Base-by-base conservation (phyloP, 2,797 vertebrate species). In the Triplophysa yarkandensis region DNA sequence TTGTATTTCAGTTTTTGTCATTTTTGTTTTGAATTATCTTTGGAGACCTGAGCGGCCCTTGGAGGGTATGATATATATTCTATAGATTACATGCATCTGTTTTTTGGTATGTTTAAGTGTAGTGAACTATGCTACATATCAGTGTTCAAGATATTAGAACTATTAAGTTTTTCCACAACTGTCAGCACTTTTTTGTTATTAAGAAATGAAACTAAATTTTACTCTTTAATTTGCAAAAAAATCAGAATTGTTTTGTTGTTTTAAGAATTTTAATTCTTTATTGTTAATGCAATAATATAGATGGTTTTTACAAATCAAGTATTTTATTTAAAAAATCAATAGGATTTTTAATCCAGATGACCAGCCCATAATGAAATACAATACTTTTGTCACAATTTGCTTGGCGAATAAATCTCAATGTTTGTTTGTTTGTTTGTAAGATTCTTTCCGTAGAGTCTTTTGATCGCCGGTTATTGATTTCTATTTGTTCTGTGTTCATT, bases 11-110 rank as follows among this genome's bases (percentile, higher is more conserved):
- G 75, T 73, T 39, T 70, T 70, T 66, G 36, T 77, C 74, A 73
- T 66, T 52, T 73, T 75, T 79, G 55, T 82, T 80, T 80, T 63
- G 57, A 62, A 66, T 65, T 50, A 71, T 58, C 19, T 50, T 69
- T 74, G 61, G 71, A 62, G 52, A 65, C 32, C 55, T 66, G 44
- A 67, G 61, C 30, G 21, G 43, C 32, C 46, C 74, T 61, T 64
- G 55, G 50, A 55, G 50, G 55, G 63, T 67, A 78, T 62, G 77
- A 63, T 62, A 48, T 34, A 67, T 44, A 5, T 66, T 44, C 34
- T 71, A 50, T 28, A 71, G 54, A 27, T 23, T 60, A 44, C 41
- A 28, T 52, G 34, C 4, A n/a, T 44, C 39, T 64, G 30, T 57
- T 46, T 54, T 62, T 28, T 1, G 13, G 19, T 55, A 43, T 13